Evolutionary conservation across 2,888 invertebrate species (phyloP), one percentile per base, ranked within the genome.

Genomic region (Campopleginae sp.): DNA sequence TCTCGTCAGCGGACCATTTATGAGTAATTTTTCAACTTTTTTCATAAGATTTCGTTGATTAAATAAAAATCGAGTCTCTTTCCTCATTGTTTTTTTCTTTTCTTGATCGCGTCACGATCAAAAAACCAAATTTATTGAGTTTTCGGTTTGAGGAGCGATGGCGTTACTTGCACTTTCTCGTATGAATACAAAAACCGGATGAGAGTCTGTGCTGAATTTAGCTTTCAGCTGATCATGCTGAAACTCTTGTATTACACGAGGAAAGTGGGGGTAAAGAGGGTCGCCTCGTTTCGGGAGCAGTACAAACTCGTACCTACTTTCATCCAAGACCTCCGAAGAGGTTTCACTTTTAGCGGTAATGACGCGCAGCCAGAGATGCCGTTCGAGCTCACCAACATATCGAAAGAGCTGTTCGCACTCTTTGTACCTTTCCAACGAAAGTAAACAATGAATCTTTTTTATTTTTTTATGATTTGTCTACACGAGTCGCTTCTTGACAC

Each of bases 281-380:
- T 70, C 78, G 68, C 68, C 68, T 27, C 42, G 54, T 78, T 78
- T 68, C 68, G 66, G 68, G 42, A 68, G 58, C 44, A 23, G 58
- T 33, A 74, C 51, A 75, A 75, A 79, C 77, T 79, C 46, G 88
- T 87, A 86, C 87, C 90, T 87, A 91, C 91, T 91, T 91, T 91
- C 90, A 88, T 91, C 88, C 81, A 23, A 31, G 51, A 74, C 31
- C 58, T 58, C 17, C 42, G 7, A 23, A n/a, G 71, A 89, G 88
- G 86, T 91, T 91, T 91, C 91, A 91, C 91, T 91, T 91, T 91
- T 90, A 89, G 88, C 88, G 88, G 88, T 75, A 88, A 88, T 80
- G 86, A 87, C 85, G 87, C 88, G 86, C 71, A 31, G 66, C 33
- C n/a, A 46, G 61, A 79, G 46, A 27, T 17, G 12, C 27, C 27